Conservation (phyloP, 2,797 vertebrate genomes). For the Sebastes wilsoni region DNA sequence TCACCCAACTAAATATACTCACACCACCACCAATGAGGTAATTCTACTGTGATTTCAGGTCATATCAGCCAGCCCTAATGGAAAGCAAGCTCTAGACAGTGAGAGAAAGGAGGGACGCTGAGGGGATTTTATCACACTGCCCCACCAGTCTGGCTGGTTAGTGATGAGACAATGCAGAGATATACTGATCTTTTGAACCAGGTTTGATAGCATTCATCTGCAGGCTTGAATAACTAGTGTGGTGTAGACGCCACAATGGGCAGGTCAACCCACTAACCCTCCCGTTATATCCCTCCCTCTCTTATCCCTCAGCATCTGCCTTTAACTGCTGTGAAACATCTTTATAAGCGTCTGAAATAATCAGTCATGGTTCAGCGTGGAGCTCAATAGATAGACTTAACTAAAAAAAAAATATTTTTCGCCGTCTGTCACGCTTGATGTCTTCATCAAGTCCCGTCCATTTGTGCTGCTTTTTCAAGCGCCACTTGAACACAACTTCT, state of each 20-base stretch:
- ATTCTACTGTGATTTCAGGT: not conserved
- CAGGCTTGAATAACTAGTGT: constrained; percentile 23
- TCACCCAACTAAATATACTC: not conserved
- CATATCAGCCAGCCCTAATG: not conserved
- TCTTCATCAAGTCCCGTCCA: constrained; percentile 6
- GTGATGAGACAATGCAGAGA: constrained; percentile 47
- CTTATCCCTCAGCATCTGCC: constrained; percentile 34
- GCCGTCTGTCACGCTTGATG: not conserved
- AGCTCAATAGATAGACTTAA: constrained; percentile 22
- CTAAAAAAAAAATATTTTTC: not conserved
- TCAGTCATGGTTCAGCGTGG: constrained; percentile 32
- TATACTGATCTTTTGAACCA: constrained; percentile 55
- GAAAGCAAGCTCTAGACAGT: not conserved
- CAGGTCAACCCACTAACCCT: constrained; percentile 31
- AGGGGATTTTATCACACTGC: constrained; percentile 54
- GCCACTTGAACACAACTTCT: not conserved
- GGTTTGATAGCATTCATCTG: constrained; percentile 40
- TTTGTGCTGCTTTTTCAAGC: constrained; percentile 3
- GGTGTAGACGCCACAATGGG: constrained; percentile 41
- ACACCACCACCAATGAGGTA: not conserved
- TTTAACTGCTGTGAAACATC: constrained; percentile 20
- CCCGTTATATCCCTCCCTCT: not conserved
- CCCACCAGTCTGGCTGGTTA: constrained; percentile 37
- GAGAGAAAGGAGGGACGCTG: not conserved
- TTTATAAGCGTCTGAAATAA: constrained; percentile 28